phyloP scores from a whole-genome alignment of 2,113 vertebrate species.

The Corydoras sp. region DNA sequence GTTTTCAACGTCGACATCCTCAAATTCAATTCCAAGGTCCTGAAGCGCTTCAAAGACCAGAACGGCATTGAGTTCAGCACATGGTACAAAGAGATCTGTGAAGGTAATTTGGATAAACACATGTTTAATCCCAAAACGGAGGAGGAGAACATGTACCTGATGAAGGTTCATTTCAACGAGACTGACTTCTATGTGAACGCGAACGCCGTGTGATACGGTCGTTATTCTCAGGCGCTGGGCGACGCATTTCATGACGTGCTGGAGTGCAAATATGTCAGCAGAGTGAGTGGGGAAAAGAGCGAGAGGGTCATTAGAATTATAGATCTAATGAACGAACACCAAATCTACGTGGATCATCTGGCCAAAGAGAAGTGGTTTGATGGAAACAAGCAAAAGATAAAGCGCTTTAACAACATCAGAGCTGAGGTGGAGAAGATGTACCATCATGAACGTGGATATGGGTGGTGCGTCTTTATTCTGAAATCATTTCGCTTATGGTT shows the following conservation, averaged over 20 bases:
- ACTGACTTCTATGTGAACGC: neutral
- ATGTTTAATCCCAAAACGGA: neutral
- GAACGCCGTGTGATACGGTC: neutral
- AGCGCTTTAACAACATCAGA: no score
- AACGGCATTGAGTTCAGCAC: neutral
- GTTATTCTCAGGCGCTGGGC: neutral
- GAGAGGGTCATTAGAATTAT: no score
- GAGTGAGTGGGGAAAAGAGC: no score
- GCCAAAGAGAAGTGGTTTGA: no score
- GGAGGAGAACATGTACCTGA: neutral
- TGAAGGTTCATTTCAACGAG: neutral
- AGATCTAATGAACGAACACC: no score
- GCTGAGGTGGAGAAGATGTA: no score
- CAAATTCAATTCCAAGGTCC: neutral
- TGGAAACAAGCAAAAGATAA: no score
- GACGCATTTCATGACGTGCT: neutral
- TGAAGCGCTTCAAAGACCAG: neutral
- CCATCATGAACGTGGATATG: no score
- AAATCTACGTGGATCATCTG: no score
- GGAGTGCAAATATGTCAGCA: neutral
- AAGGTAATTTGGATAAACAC: neutral
- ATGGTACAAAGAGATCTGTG: neutral
- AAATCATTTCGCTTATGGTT: no score
- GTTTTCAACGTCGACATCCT: conserved; percentile 6
- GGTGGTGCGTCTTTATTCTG: no score